Evolutionary conservation across 2,888 invertebrate species (phyloP).

Genomic region (Meiosimyza platycephala): DNA sequence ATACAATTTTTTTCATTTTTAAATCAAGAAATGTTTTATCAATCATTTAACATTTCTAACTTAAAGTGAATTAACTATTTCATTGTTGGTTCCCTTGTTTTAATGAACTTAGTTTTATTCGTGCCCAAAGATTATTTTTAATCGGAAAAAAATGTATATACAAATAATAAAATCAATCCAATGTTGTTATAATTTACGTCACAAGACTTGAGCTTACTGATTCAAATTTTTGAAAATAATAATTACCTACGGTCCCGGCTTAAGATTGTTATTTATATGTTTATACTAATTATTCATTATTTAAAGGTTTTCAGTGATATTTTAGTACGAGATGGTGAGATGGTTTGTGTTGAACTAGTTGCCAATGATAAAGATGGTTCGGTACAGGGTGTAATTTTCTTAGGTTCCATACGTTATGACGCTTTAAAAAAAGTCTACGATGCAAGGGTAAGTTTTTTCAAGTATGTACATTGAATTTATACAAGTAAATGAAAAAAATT

Average conservation of each 20-base stretch:
- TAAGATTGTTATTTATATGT: not conserved
- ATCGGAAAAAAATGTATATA: too few species aligned
- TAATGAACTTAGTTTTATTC: too few species aligned
- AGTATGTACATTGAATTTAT: not conserved
- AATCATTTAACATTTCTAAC: not conserved
- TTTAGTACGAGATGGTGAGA: conserved; percentile 96
- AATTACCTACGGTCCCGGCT: too few species aligned
- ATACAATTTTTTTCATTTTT: too few species aligned
- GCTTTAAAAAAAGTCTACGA: conserved; percentile 97
- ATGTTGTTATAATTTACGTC: too few species aligned
- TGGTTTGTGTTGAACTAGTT: conserved; percentile 98
- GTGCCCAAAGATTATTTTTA: too few species aligned
- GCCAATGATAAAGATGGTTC: conserved; percentile 89
- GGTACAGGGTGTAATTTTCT: conserved; percentile 93
- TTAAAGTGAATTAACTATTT: too few species aligned
- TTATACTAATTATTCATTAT: conserved; percentile 18
- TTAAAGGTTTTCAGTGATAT: conserved; percentile 96
- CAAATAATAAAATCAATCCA: too few species aligned
- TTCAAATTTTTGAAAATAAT: too few species aligned
- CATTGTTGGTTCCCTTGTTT: too few species aligned
- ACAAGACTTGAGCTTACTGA: too few species aligned
- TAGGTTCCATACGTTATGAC: conserved; percentile 97
- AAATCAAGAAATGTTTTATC: too few species aligned
- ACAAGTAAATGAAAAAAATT: not conserved
- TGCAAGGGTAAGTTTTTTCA: conserved; percentile 72